Percentiles rank a stretch among this genome's conserved stretches.
phyloP scores from a whole-genome alignment of 2,797 vertebrate genomes.

The Pangasius macronema region DNA sequence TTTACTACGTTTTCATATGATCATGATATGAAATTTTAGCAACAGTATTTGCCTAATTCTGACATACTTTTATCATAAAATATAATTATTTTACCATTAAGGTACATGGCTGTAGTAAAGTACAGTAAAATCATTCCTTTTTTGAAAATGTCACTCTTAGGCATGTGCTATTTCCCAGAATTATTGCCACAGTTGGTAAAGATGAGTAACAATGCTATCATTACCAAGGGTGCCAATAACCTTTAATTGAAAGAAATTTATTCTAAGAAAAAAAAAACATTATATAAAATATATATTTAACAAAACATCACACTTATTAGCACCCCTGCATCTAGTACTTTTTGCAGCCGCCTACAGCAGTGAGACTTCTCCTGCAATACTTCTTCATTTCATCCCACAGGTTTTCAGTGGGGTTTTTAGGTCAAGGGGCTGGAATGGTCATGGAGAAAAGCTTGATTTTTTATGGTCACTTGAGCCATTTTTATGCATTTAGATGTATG shows the following conservation, averaged over 20 bases:
- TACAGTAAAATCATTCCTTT: neutral
- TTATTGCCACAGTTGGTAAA: too few relatives aligned
- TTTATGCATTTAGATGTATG: neutral
- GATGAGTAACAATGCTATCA: neutral
- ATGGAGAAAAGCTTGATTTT: neutral
- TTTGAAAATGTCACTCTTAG: neutral
- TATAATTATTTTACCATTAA: neutral
- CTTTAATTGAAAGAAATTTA: neutral
- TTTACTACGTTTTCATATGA: neutral
- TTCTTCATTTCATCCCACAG: neutral
- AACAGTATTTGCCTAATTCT: neutral
- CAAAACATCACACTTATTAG: neutral
- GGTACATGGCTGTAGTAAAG: neutral
- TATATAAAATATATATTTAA: neutral
- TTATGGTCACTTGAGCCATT: neutral
- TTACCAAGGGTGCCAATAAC: too few relatives aligned
- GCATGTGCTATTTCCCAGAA: neutral
- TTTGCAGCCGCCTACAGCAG: neutral
- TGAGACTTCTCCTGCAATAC: neutral
- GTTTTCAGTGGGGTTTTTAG: neutral
- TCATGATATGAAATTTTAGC: neutral
- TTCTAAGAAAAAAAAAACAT: neutral
- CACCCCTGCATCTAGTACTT: neutral
- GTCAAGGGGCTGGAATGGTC: neutral
- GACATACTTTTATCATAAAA: neutral